A percentile compares a stretch with the other conserved stretches of the same genome.
Evolutionary conservation across 2,888 invertebrate species (phyloP).

Genomic region (Caenorhabditis sulstoni): DNA sequence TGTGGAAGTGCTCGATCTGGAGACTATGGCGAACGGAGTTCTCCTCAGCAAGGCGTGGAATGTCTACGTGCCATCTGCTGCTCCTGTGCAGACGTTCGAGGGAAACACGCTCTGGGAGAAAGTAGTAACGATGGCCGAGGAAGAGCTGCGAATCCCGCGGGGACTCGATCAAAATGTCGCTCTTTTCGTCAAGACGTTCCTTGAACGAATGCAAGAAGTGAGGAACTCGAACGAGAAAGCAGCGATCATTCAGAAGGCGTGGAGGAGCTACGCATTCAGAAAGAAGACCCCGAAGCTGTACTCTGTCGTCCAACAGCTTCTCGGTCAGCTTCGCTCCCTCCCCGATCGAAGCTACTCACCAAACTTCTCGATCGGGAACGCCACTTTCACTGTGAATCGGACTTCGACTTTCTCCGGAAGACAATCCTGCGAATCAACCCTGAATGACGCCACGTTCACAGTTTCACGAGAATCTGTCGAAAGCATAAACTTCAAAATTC

Average conservation of each 20-base stretch:
- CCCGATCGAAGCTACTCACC: not conserved
- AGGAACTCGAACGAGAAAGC: slow-evolving; percentile 18
- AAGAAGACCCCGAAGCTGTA: slow-evolving; percentile 31
- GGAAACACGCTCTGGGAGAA: slow-evolving; percentile 42
- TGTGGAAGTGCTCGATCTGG: slow-evolving; percentile 40
- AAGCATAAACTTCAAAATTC: slow-evolving; percentile 17
- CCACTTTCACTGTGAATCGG: slow-evolving; percentile 4
- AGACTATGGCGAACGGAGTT: slow-evolving; percentile 23
- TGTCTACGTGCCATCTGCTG: not conserved
- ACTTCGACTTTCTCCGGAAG: slow-evolving; percentile 9
- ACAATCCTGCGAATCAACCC: slow-evolving; percentile 2
- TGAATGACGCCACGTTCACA: slow-evolving; percentile 45
- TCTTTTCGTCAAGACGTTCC: slow-evolving; percentile 48
- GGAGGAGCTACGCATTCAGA: not conserved
- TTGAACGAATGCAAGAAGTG: slow-evolving; percentile 24
- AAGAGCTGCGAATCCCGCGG: slow-evolving; percentile 27
- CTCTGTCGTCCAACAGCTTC: slow-evolving; percentile 3
- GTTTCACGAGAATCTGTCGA: slow-evolving; percentile 27
- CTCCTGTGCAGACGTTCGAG: slow-evolving; percentile 3
- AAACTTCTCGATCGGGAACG: not conserved
- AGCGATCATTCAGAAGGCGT: slow-evolving; percentile 6
- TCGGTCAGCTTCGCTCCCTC: not conserved
- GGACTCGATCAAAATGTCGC: slow-evolving; percentile 45
- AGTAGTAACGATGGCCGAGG: slow-evolving; percentile 35
- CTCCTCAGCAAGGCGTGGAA: slow-evolving; percentile 35